Percentiles rank a stretch among this genome's conserved stretches.
These are phyloP conservation scores for Mesaphorura yosii DNA, from an alignment of 1,140 invertebrate species.

Conservation along the genomic window DNA sequence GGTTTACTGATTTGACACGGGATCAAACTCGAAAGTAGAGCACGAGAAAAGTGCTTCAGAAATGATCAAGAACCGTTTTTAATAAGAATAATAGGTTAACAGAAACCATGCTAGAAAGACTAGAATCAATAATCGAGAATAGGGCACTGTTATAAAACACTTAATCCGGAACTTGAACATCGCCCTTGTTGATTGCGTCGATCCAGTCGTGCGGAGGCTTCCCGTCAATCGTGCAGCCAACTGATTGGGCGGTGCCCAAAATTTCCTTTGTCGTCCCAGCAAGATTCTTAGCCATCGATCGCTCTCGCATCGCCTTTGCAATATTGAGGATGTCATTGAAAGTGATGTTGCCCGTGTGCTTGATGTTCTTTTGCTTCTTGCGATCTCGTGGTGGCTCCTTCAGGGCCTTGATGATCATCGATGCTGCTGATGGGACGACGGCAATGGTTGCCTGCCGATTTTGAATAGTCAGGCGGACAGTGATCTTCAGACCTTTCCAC, in stretches of 20 bases:
- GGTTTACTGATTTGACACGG: too few relatives aligned
- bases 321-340: slow-evolving; percentile 88
- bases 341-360: slow-evolving; percentile 91
- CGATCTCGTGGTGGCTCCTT: slow-evolving; percentile 97
- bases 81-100: too few relatives aligned
- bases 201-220: slow-evolving; percentile 88
- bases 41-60: too few relatives aligned
- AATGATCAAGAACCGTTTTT: too few relatives aligned
- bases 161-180: slow-evolving; percentile 40
- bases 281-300: slow-evolving; percentile 87
- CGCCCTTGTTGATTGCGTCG: slow-evolving; percentile 77
- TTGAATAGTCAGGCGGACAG: slow-evolving; percentile 94
- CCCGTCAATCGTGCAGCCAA: slow-evolving; percentile 80
- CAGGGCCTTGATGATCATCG: slow-evolving; percentile 91
- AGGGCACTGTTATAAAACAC: too few relatives aligned
- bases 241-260: slow-evolving; percentile 74
- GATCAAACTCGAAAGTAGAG: too few relatives aligned
- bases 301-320: slow-evolving; percentile 79
- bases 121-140: too few relatives aligned
- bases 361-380: slow-evolving; percentile 99
- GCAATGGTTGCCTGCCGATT: slow-evolving; percentile 96
- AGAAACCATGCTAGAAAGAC: too few relatives aligned
- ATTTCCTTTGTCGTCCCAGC: slow-evolving; percentile 95
- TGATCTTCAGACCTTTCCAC: slow-evolving; percentile 99
- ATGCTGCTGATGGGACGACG: slow-evolving; percentile 94